Conservation (phyloP, 2,797 vertebrate genomes). For the Morelia viridis region DNA sequence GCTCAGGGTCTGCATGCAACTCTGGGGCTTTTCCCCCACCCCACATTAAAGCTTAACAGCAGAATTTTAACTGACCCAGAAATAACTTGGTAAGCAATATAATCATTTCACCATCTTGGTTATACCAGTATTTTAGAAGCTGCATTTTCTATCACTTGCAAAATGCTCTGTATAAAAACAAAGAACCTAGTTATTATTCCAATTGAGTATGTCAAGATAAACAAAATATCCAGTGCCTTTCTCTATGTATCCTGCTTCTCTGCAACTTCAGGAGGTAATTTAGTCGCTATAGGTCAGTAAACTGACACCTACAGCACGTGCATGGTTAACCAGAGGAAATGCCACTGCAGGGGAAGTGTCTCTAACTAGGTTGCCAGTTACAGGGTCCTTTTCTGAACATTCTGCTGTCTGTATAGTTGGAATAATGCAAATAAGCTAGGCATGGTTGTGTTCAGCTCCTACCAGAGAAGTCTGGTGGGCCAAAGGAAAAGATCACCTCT, state of each 20-base stretch:
- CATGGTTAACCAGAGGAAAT: conserved; percentile 3
- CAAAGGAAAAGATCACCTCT: no score
- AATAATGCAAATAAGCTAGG: conserved; percentile 36
- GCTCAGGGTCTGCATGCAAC: not conserved
- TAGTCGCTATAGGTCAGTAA: not conserved
- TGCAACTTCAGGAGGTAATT: not conserved
- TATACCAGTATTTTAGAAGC: not conserved
- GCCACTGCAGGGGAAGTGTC: not conserved
- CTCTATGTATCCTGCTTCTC: not conserved
- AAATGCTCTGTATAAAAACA: no score
- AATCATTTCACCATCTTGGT: not conserved
- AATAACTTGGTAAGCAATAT: not conserved
- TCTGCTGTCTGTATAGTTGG: conserved; percentile 59
- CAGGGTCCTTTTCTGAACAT: conserved; percentile 42
- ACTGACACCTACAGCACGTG: not conserved
- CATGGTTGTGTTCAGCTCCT: conserved; percentile 1
- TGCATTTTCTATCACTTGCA: not conserved
- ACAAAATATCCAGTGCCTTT: not conserved
- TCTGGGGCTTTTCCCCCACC: not conserved
- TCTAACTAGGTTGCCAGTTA: not conserved
- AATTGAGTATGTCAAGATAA: not conserved
- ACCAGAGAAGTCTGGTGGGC: conserved; percentile 30
- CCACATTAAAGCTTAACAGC: not conserved
- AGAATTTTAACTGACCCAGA: not conserved
- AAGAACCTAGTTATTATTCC: not conserved